Evolutionary conservation across 1,140 invertebrate species (phyloP).

Genomic region (Mercenaria mercenaria): DNA sequence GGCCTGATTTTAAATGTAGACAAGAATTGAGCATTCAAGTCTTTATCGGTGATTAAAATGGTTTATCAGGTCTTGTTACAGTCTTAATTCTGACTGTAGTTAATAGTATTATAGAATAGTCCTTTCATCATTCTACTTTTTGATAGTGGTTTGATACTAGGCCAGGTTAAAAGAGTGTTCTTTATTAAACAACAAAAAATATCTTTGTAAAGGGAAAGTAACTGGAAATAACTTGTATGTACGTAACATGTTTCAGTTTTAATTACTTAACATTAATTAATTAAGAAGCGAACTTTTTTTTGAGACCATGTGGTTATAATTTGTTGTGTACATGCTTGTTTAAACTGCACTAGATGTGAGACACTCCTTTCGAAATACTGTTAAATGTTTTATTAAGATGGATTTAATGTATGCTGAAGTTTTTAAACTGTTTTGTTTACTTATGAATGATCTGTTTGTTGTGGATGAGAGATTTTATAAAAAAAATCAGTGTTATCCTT

Average conservation of each 20-base stretch:
- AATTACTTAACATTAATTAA: too few relatives aligned
- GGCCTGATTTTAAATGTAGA: not conserved
- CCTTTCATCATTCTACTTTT: not conserved
- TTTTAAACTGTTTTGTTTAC: not conserved
- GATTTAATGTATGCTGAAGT: not conserved
- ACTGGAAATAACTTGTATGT: too few relatives aligned
- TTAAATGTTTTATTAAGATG: too few relatives aligned
- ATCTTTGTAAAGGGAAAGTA: too few relatives aligned
- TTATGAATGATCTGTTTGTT: not conserved
- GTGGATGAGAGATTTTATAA: not conserved
- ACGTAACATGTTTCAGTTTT: too few relatives aligned
- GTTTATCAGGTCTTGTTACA: too few relatives aligned
- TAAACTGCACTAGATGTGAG: not conserved
- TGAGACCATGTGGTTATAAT: too few relatives aligned
- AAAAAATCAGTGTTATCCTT: not conserved
- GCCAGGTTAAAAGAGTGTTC: not conserved
- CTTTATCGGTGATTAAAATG: not conserved
- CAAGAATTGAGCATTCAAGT: not conserved
- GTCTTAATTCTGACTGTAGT: not conserved
- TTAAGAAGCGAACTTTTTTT: too few relatives aligned
- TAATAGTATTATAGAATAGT: slow-evolving; percentile 11
- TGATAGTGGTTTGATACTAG: not conserved
- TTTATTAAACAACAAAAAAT: too few relatives aligned
- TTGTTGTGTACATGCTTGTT: too few relatives aligned
- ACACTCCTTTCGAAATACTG: not conserved